A percentile compares a stretch with the other conserved stretches of the same genome.
phyloP scores from a whole-genome alignment of 1,140 invertebrate genomes.

The Amyelois transitella region DNA sequence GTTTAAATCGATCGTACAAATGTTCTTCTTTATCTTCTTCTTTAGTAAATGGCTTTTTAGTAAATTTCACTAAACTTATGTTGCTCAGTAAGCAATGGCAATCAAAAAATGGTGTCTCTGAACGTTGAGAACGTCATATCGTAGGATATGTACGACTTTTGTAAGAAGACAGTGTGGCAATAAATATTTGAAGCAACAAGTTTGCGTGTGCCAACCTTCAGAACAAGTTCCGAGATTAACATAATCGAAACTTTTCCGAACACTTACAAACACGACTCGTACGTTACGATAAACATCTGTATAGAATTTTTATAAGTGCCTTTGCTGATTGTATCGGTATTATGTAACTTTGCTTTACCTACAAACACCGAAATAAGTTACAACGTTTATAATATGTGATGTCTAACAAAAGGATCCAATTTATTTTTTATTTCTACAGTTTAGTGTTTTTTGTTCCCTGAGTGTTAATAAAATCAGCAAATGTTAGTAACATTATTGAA shows the following conservation, averaged over 20 bases:
- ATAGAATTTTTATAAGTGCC: conserved; percentile 9
- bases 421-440: no score
- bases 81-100: no score
- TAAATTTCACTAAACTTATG: no score
- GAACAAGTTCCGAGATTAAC: conserved; percentile 39
- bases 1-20: no score
- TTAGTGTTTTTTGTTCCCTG: no score
- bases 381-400: no score
- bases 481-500: no score
- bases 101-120: background rate
- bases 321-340: background rate
- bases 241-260: conserved; percentile 51
- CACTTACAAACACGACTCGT: conserved; percentile 33
- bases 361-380: background rate
- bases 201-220: conserved; percentile 43
- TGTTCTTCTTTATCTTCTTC: no score
- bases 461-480: no score
- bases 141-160: background rate
- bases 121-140: background rate
- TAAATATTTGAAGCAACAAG: conserved; percentile 48
- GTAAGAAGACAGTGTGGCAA: conserved; percentile 6
- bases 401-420: no score
- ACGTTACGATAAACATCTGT: conserved; percentile 25
- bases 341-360: background rate
- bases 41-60: no score